Evolutionary conservation across 2,888 invertebrate species (phyloP).

Genomic region (Napeogenes inachia): DNA sequence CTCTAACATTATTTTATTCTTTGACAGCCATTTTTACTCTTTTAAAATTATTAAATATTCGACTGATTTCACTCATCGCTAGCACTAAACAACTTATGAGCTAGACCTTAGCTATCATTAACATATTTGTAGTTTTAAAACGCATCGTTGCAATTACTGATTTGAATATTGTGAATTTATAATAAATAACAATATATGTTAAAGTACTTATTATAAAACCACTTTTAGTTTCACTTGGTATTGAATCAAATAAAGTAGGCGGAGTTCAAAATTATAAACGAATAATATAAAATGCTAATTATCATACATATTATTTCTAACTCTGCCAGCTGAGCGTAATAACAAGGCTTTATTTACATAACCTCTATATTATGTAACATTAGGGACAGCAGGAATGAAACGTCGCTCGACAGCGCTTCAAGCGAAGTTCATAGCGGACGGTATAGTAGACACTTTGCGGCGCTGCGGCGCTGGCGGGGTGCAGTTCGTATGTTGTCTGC

Average conservation of each 20-base stretch:
- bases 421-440: slow-evolving; percentile 85
- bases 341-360: not conserved
- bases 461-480: slow-evolving; percentile 83
- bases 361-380: slow-evolving; percentile 1
- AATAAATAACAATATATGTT: too few species aligned
- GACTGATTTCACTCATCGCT: not conserved
- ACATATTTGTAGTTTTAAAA: not conserved
- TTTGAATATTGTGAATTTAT: too few species aligned
- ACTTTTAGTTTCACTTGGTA: not conserved
- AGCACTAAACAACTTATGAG: not conserved
- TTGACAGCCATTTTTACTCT: not conserved
- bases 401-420: slow-evolving; percentile 91
- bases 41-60: too few species aligned
- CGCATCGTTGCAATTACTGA: too few species aligned
- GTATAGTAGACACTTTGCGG: slow-evolving; percentile 91
- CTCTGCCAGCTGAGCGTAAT: too few species aligned
- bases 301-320: too few species aligned
- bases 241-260: not conserved
- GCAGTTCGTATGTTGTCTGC: slow-evolving; percentile 92
- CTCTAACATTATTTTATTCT: slow-evolving; percentile 4
- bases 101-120: not conserved
- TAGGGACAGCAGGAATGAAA: slow-evolving; percentile 82
- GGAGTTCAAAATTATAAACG: too few species aligned
- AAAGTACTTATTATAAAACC: too few species aligned
- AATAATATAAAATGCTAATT: too few species aligned